phyloP scores from a whole-genome alignment of 2,888 invertebrate genomes.

The Choreutis nemorana region DNA sequence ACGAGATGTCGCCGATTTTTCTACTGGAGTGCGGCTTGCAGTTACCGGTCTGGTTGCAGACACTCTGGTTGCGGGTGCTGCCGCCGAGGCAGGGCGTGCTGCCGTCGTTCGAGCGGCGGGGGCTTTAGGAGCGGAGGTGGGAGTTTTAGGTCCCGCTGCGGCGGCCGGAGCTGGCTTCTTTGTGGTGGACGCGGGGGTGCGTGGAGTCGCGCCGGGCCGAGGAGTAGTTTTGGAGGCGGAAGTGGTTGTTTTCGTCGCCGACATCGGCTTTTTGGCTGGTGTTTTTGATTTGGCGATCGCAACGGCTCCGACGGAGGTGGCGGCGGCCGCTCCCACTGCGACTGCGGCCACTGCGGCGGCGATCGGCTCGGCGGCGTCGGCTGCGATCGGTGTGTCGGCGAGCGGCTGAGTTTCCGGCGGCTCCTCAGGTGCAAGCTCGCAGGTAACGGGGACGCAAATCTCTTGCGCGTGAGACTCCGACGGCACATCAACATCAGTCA shows the following conservation, averaged over 20 bases:
- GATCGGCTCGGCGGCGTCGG: slow-evolving; percentile 18
- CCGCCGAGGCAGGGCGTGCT: slow-evolving; percentile 20
- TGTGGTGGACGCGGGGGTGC: slow-evolving; percentile 12
- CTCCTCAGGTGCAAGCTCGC: slow-evolving; percentile 39
- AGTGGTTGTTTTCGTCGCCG: slow-evolving; percentile 15
- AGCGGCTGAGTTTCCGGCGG: slow-evolving; percentile 10
- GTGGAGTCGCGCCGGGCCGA: slow-evolving; percentile 7
- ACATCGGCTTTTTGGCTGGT: slow-evolving; percentile 16
- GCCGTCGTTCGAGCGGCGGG: slow-evolving; percentile 9
- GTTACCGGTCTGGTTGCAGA: slow-evolving; percentile 14
- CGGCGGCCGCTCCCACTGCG: slow-evolving; percentile 25
- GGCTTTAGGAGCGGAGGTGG: slow-evolving; percentile 14
- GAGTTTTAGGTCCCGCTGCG: slow-evolving; percentile 13
- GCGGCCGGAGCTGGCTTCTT: slow-evolving; percentile 10
- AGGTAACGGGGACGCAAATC: slow-evolving; percentile 55
- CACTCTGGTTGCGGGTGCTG: slow-evolving; percentile 13
- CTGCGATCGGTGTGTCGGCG: slow-evolving; percentile 12
- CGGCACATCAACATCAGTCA: slow-evolving; percentile 48
- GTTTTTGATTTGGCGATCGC: slow-evolving; percentile 18
- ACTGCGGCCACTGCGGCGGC: slow-evolving; percentile 19
- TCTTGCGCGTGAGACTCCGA: slow-evolving; percentile 50
- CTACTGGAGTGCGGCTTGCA: slow-evolving; percentile 10
- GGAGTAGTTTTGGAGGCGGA: slow-evolving; percentile 16
- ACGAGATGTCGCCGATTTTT: slow-evolving; percentile 7
- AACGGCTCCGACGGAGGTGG: slow-evolving; percentile 24